phyloP scores from a whole-genome alignment of 2,797 vertebrate genomes.

The Melanotaenia nigrans region DNA sequence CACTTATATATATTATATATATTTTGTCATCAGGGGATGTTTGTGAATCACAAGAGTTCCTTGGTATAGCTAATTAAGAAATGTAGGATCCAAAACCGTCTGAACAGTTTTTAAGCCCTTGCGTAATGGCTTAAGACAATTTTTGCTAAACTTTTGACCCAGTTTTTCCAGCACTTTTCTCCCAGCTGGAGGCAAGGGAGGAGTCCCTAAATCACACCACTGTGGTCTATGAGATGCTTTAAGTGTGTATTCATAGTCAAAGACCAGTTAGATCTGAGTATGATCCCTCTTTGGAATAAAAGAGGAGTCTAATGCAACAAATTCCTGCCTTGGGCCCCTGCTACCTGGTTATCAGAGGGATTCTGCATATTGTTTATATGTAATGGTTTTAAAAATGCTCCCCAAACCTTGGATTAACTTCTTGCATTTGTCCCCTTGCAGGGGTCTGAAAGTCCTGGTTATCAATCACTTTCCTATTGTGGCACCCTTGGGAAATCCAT shows the following conservation, averaged over 20 bases:
- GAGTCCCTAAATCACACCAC: slow-evolving; percentile 51
- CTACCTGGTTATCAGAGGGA: not conserved
- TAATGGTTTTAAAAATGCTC: rapidly evolving
- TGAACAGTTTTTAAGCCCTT: not conserved
- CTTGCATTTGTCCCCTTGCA: not conserved
- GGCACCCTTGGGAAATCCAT: not conserved
- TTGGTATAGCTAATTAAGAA: not conserved
- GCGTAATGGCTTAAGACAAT: not conserved
- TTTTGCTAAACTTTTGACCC: slow-evolving; percentile 36
- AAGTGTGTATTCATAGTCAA: slow-evolving; percentile 29
- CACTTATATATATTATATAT: not conserved
- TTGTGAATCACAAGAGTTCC: slow-evolving; percentile 4
- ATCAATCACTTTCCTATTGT: not conserved
- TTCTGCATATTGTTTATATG: not conserved
- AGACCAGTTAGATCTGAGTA: slow-evolving; percentile 19
- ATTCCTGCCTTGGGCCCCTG: slow-evolving; percentile 4
- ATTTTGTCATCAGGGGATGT: not conserved
- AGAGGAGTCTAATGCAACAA: not conserved
- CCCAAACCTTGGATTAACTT: not conserved
- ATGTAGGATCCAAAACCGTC: not conserved
- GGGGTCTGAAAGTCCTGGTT: not conserved
- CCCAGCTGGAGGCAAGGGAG: slow-evolving; percentile 44
- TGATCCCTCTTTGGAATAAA: slow-evolving; percentile 26
- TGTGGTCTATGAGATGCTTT: slow-evolving; percentile 56
- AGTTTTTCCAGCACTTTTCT: slow-evolving; percentile 50